Conservation (phyloP, 2,113 vertebrate species). For the Zosterops japonicus region DNA sequence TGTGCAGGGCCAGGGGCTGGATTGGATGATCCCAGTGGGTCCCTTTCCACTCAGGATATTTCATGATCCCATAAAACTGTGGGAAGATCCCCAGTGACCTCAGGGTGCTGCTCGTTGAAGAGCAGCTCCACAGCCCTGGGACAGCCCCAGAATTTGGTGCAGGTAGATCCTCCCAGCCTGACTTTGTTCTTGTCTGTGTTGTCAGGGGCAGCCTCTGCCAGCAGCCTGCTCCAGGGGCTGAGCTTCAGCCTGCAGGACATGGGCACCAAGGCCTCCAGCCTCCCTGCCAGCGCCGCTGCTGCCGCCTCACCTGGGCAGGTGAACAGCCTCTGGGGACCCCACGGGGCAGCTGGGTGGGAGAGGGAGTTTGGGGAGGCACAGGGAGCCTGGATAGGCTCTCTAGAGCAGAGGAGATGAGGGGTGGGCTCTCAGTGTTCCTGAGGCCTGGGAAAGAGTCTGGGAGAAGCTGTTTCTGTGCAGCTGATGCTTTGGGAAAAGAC, state of each 20-base stretch:
- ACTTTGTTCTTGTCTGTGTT: fast-evolving
- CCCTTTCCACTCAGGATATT: background rate
- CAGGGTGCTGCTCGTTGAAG: fast-evolving
- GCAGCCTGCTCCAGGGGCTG: conserved; percentile 94
- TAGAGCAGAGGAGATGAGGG: background rate
- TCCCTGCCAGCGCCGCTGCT: conserved; percentile 72
- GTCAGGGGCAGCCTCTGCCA: conserved; percentile 86
- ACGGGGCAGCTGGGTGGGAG: fast-evolving
- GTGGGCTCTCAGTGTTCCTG: fast-evolving
- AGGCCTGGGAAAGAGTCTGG: background rate
- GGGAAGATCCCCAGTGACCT: background rate
- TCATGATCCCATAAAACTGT: no score
- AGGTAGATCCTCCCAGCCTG: background rate
- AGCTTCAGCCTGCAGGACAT: conserved; percentile 99
- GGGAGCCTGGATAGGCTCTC: fast-evolving
- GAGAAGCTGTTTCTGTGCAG: no score
- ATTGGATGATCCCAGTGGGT: background rate
- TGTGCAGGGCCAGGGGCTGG: background rate
- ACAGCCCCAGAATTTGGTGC: background rate
- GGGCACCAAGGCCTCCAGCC: conserved; percentile 82
- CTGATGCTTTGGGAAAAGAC: background rate
- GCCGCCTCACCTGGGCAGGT: conserved; percentile 73
- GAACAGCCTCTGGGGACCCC: background rate
- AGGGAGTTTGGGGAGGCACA: background rate
- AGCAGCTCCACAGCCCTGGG: background rate